Base-by-base conservation (phyloP, 2,888 invertebrate genomes). In the Drosophila aldrichi region DNA sequence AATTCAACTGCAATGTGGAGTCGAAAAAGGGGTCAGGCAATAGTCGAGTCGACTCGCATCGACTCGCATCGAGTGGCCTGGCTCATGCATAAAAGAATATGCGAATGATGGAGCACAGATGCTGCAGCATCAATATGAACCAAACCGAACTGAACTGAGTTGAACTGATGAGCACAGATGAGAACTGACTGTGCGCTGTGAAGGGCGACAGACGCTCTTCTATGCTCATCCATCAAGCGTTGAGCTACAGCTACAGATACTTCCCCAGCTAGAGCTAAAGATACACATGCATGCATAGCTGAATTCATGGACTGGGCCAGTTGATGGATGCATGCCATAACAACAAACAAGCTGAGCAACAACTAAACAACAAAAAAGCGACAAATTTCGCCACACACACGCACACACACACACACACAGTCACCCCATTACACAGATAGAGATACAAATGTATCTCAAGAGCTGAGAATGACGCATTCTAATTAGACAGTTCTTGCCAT, bases 291-390 rank as follows among this genome's bases (percentile, higher is more conserved):
- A 34, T 43, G 34, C 55, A 43, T 36, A 18, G 43, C 44, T 43
- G 59, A 43, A 64, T 55, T 66, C 63, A 83, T 73, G 67, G 69
- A 67, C 63, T 61, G 25, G 57, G 56, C 46, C 25, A 60, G 66
- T 82, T 88, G 84, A 83, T 86, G 62, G 72, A 72, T 74, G 83
- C 82, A 61, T 65, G 59, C 48, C 38, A 48, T 69, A 81, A 49
- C 77, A 62, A 20, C 63, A 58, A 64, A 38, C 43, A 54, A 52
- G 49, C 44, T 38, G n/a, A 12, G 18, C 52, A 51, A 36, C 56
- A 22, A 16, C 36, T 14, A n/a, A 54, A 40, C 64, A 76, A 56
- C 56, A 68, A 43, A 64, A 69, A 67, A 32, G 43, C 65, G 68
- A 80, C 66, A 81, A 77, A 71, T 77, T 82, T 36, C 34, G 70